Conservation (phyloP, 1,140 invertebrate genomes). For the Ceratosolen solmsi region DNA sequence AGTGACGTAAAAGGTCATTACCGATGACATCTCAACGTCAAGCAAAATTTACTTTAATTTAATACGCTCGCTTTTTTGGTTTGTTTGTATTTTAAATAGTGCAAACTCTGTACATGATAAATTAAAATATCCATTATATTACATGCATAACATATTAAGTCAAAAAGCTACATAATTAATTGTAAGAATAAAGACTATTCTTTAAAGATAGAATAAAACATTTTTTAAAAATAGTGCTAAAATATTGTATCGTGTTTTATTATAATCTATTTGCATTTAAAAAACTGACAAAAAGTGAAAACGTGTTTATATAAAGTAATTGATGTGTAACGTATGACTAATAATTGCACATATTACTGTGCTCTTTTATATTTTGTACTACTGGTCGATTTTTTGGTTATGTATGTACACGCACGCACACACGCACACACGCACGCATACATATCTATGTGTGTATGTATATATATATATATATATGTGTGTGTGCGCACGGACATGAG, state of each 20-base stretch:
- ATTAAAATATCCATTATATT: not conserved
- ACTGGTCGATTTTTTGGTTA: not conserved
- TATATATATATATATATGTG: too few relatives aligned
- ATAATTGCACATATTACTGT: constrained; percentile 2
- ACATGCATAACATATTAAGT: not conserved
- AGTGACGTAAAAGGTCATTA: not conserved
- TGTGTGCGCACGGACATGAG: not conserved
- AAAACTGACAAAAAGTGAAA: constrained; percentile 2
- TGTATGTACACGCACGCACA: not conserved
- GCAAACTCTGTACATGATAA: not conserved
- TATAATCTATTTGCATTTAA: not conserved
- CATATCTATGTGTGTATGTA: too few relatives aligned
- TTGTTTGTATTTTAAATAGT: not conserved
- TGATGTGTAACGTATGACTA: constrained; percentile 19
- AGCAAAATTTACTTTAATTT: not conserved
- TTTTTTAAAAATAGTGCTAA: constrained; percentile 17
- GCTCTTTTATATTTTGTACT: constrained; percentile 17
- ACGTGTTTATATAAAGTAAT: not conserved
- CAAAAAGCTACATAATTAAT: not conserved
- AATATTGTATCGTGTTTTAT: constrained; percentile 4
- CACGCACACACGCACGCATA: too few relatives aligned
- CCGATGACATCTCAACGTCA: not conserved
- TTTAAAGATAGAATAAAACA: constrained; percentile 10
- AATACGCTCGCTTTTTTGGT: not conserved
- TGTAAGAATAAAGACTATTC: not conserved